Evolutionary conservation across 1,140 invertebrate genomes (phyloP), one percentile per base, ranked within the genome.

Genomic region (Drosophila lowei): DNA sequence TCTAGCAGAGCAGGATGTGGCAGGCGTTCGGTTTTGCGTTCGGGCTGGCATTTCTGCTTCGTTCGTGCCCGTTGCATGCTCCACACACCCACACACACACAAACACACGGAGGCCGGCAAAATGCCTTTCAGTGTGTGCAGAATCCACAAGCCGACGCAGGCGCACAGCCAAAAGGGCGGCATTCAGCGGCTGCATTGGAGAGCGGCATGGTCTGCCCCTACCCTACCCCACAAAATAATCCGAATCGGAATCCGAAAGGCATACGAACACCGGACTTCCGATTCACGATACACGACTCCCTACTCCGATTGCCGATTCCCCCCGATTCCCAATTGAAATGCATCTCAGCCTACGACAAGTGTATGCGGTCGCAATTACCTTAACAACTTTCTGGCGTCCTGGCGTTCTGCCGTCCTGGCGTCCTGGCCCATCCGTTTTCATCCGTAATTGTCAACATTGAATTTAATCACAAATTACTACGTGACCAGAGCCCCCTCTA

Each of bases 401-500:
- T 23, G 2, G 7, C 23, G 23, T 25, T 1, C 23, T 23, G 23
- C 2, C 23, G 23, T 23, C 23, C 48, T 41, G 60, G 41, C 34
- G 3, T 38, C 11, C 34, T 5, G 34, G 34, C 34, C 11, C 34
- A 38, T 38, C 11, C 11, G 34, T 5, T 38, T 38, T 3, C 34
- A 38, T 38, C 34, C 21, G 61, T 74, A 64, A 79, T 79, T 79
- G 77, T 80, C 77, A 80, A 80, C 77, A 80, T 76, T 80, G 72
- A 76, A 76, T 80, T 80, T 80, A 80, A 80, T 80, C 77, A 80
- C 60, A 80, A 80, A 80, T 80, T 76, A 76, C 65, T 57, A 79
- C 77, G 77, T 79, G 77, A 72, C 62, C 44, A 57, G 41, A 50
- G 46, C 9, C 56, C 44, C 44, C 4, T 60, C 21, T 48, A 28